Evolutionary conservation across 2,113 vertebrate species (phyloP), one percentile per base, ranked within the genome.

Genomic region (Anolis carolinensis): DNA sequence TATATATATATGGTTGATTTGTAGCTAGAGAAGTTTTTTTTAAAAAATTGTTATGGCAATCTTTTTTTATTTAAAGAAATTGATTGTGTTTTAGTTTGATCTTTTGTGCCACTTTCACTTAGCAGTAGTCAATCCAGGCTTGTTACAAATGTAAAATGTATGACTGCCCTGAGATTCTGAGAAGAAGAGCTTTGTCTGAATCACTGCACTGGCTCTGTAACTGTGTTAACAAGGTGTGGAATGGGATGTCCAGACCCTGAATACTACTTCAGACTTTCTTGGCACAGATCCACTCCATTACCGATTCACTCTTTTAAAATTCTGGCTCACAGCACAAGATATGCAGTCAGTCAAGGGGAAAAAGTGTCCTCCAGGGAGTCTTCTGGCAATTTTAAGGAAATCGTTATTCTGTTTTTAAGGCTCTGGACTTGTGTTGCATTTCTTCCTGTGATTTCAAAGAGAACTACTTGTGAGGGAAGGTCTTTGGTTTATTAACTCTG

Each of bases 1-100:
- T 5, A 75, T 71, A 65, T 20, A 67, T 7, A 8, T 30, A 7
- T 30, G 27, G 87, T 91, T 89, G 55, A 79, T 84, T 89, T 92
- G 92, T 92, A 94, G 63, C 34, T 81, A 30, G 9, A 59, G 88
- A 70, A 73, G 88, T 83, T 1, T 0, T 70, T 82, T 89, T 87
- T 91, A 93, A 89, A 59, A 82, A 84, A 88, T 86, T 87, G 1
- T 44, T 44, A 44, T 73, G n/a, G 39, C 36, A 50, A 20, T 80
- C 32, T 36, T 74, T 73, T 10, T n/a, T 4, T 30, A 81, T 52
- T 55, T 83, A 32, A 75, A 77, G 91, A 88, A 83, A 82, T 27
- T 81, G 77, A 76, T 88, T 67, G 78, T 84, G 3, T 82, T 84
- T 62, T 93, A 39, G 65, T 65, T 89, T 80, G 74, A 67, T 71